Evolutionary conservation across 2,797 vertebrate species (phyloP).

Genomic region (Brachymystax lenok): DNA sequence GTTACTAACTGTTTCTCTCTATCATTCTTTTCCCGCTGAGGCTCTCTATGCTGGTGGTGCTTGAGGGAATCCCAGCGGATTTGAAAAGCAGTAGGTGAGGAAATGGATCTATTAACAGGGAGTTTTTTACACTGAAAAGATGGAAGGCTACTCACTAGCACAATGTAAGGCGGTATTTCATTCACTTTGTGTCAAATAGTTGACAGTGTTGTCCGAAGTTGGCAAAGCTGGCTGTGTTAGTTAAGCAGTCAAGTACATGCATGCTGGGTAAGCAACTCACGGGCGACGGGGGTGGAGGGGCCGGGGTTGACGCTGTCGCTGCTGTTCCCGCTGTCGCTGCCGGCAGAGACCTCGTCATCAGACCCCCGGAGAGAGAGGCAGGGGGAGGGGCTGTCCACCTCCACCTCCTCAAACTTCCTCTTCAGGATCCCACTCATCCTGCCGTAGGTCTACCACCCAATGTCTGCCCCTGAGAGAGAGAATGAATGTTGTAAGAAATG

Average conservation of each 20-base stretch:
- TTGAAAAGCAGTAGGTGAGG: background rate
- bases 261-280: conserved; percentile 74
- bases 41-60: background rate
- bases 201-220: background rate
- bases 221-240: background rate
- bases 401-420: conserved; percentile 86
- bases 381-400: conserved; percentile 81
- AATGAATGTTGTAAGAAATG: no score
- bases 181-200: background rate
- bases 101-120: background rate
- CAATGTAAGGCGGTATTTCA: background rate
- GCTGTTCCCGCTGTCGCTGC: conserved; percentile 92
- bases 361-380: conserved; percentile 85
- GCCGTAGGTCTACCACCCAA: conserved; percentile 14
- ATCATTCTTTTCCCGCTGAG: background rate
- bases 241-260: background rate
- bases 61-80: background rate
- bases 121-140: background rate
- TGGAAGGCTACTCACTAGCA: background rate
- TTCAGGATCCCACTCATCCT: conserved; percentile 87
- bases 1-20: background rate
- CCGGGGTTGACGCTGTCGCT: conserved; percentile 89
- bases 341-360: conserved; percentile 84
- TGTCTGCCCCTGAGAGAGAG: conserved; percentile 39
- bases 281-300: conserved; percentile 81